Base-by-base conservation (phyloP, 2,113 vertebrate species). In the Leucoraja erinaceus region DNA sequence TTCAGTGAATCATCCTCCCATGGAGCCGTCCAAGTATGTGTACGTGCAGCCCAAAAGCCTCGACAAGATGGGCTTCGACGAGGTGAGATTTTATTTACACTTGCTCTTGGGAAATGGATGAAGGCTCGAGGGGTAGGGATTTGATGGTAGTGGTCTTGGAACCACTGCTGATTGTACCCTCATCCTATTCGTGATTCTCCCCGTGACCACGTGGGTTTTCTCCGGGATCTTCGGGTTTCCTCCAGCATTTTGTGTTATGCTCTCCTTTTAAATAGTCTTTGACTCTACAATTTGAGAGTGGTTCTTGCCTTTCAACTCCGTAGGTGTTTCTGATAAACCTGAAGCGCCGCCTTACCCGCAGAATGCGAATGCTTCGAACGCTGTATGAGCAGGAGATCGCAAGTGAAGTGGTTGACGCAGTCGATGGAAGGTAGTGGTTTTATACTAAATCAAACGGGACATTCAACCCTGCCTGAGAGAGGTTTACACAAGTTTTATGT, bases 241-340 rank as follows among this genome's bases (percentile, higher is more conserved):
- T 47, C 38, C 38, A 47, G 38, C 38, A 47, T 3, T 47, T 47
- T 47, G 38, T 47, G 38, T 47, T 47, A 47, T 66, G 63, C 63
- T 14, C 7, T 0, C n/a, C n/a, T 77, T 77, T 33, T 33, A 77
- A 77, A 10, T n/a, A 28, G 1, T 75, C 74, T 75, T 75, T 84
- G 25, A 84, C 84, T 2, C 7, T 38, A 20, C 66, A 78, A 79
- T 33, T 66, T 9, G 93, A 94, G 93, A 68, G 94, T 94, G 92
- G 94, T 94, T 94, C 94, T 95, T 95, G 93, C 91, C 93, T 20
- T 70, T 5, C 93, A 97, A 47, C 56, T 72, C 1, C 0, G 3
- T 94, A 98, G 98, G 96, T 98, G 74, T 98, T 98, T 93, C 96
- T 98, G 97, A 98, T 99, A 94, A 99, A 98, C 94, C 93, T 99